Conservation (phyloP, 2,888 invertebrate species). For the Onthophagus sagittarius region DNA sequence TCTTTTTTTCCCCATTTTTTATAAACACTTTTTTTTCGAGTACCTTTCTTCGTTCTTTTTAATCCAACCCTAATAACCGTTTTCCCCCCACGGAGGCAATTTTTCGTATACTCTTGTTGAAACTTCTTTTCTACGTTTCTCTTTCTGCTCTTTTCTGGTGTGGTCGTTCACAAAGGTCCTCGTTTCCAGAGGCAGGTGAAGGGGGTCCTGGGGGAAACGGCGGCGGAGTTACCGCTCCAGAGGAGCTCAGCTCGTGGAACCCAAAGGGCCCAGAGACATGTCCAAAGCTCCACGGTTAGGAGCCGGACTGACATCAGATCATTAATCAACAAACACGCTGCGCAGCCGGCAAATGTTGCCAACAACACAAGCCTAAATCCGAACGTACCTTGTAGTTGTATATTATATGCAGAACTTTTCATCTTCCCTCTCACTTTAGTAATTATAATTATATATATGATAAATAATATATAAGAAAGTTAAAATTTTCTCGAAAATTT, state of each 20-base stretch:
- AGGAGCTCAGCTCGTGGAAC: conserved; percentile 30
- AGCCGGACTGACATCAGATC: conserved; percentile 47
- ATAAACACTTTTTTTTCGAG: no score
- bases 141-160: not conserved
- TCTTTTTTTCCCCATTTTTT: not conserved
- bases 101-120: not conserved
- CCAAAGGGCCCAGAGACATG: conserved; percentile 47
- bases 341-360: conserved; percentile 47
- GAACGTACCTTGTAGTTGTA: conserved; percentile 27
- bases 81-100: not conserved
- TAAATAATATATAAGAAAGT: not conserved
- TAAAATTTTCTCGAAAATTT: not conserved
- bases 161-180: not conserved
- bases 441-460: not conserved
- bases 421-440: not conserved
- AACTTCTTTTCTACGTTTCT: not conserved
- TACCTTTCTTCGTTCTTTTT: not conserved
- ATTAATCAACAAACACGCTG: conserved; percentile 45
- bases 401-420: not conserved
- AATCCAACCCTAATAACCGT: not conserved
- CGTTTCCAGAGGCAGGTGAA: not conserved
- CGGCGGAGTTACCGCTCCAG: conserved; percentile 29
- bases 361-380: conserved; percentile 48
- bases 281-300: conserved; percentile 49
- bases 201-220: conserved; percentile 33